Conservation (phyloP, 2,888 invertebrate genomes). For the Hedya salicella region DNA sequence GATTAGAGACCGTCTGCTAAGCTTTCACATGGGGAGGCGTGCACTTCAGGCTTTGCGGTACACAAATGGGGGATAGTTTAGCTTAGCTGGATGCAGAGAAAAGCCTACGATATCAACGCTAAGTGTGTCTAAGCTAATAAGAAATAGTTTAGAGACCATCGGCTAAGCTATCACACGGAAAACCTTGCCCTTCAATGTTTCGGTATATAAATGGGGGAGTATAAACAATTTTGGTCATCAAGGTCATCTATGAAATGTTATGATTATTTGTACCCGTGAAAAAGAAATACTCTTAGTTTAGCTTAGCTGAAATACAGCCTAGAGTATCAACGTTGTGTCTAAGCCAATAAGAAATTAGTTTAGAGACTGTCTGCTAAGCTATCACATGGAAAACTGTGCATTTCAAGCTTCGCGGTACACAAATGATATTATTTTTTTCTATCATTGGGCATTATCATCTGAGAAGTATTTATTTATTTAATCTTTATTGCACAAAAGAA, state of each 20-base stretch:
- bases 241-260: too few relatives aligned
- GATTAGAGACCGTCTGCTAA: constrained; percentile 60
- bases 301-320: constrained; percentile 41
- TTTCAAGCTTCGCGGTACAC: constrained; percentile 45
- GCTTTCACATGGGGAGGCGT: constrained; percentile 53
- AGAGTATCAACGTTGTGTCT: constrained; percentile 52
- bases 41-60: constrained; percentile 45
- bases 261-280: too few relatives aligned
- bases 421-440: too few relatives aligned
- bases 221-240: too few relatives aligned
- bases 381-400: constrained; percentile 50
- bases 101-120: constrained; percentile 43
- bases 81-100: too few relatives aligned
- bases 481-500: too few relatives aligned
- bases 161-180: constrained; percentile 56
- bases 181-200: constrained; percentile 45
- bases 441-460: too few relatives aligned
- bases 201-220: constrained; percentile 47
- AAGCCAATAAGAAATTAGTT: constrained; percentile 62
- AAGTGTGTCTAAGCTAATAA: constrained; percentile 58
- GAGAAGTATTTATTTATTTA: too few relatives aligned
- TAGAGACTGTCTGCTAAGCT: constrained; percentile 59
- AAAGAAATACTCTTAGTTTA: too few relatives aligned
- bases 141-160: constrained; percentile 62
- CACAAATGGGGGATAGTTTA: constrained; percentile 38